Conservation (phyloP, 2,797 vertebrate species). For the Anabas testudineus region DNA sequence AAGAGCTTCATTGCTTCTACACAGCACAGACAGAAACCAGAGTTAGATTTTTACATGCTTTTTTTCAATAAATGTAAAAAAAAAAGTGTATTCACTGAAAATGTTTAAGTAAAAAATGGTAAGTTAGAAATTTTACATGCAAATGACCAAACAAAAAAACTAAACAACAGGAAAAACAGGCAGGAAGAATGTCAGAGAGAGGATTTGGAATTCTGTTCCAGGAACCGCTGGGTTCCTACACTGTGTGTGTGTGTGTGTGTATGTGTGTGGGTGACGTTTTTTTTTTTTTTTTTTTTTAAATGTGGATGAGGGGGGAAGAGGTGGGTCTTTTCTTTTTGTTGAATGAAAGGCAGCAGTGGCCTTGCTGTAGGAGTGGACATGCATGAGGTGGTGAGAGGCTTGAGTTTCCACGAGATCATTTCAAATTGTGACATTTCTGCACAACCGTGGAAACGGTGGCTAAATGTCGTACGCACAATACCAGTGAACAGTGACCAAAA, state of each 20-base stretch:
- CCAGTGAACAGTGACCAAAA: too few relatives aligned
- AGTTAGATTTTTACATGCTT: constrained; percentile 34
- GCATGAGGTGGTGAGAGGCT: constrained; percentile 7
- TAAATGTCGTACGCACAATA: not conserved
- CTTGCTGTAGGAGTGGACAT: constrained; percentile 55
- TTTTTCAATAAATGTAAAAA: constrained; percentile 26
- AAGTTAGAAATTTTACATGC: not conserved
- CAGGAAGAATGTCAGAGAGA: constrained; percentile 41
- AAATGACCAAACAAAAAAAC: not conserved
- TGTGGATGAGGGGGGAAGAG: constrained; percentile 14
- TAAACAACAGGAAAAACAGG: not conserved
- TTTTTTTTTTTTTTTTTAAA: too few relatives aligned
- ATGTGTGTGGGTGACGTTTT: constrained; percentile 2
- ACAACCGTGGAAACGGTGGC: not conserved
- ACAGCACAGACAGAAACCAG: constrained; percentile 67
- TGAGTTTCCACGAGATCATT: not conserved
- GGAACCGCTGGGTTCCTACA: constrained; percentile 69
- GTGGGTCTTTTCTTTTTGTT: constrained; percentile 63
- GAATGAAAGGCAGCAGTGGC: constrained; percentile 75
- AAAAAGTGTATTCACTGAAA: not conserved
- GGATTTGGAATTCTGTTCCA: constrained; percentile 65
- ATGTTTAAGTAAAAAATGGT: constrained; percentile 4
- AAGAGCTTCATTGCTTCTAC: constrained; percentile 67
- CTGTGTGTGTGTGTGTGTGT: constrained; percentile 18
- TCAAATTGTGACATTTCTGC: not conserved